These are phyloP conservation scores for Sinella curviseta DNA, from an alignment of 1,140 invertebrate genomes.

Conservation along the genomic window DNA sequence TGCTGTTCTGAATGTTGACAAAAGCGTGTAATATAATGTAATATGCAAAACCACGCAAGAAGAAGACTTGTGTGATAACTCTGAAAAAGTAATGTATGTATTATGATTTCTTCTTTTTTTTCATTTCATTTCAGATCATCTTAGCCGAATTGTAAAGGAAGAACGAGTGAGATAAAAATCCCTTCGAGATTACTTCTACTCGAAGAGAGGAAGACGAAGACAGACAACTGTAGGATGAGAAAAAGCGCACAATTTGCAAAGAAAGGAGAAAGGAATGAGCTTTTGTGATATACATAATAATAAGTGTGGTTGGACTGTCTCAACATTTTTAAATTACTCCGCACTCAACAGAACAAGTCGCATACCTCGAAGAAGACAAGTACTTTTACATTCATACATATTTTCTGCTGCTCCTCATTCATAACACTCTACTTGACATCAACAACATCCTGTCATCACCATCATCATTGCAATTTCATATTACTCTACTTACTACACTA, in stretches of 20 bases:
- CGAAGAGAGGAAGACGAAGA: background rate
- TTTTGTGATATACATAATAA: background rate
- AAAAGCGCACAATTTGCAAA: background rate
- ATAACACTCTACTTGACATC: constrained; percentile 12
- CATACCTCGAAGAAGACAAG: no score
- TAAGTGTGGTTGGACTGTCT: background rate
- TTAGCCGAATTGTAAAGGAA: background rate
- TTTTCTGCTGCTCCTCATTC: background rate
- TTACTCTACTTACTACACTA: background rate
- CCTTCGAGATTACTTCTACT: background rate
- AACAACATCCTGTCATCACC: constrained; percentile 1
- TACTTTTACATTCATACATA: background rate
- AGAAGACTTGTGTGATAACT: no score
- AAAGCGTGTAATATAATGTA: no score
- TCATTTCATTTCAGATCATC: no score
- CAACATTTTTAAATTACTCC: constrained; percentile 11
- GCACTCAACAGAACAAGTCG: background rate
- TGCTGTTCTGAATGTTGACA: no score
- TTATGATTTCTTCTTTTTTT: no score
- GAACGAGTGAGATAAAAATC: background rate
- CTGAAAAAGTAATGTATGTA: no score
- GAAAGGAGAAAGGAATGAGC: constrained; percentile 5
- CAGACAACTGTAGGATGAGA: background rate
- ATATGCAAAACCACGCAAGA: no score
- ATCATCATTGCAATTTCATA: no score